phyloP scores from a whole-genome alignment of 2,797 vertebrate genomes.

The Amblyopsis hoosieri region DNA sequence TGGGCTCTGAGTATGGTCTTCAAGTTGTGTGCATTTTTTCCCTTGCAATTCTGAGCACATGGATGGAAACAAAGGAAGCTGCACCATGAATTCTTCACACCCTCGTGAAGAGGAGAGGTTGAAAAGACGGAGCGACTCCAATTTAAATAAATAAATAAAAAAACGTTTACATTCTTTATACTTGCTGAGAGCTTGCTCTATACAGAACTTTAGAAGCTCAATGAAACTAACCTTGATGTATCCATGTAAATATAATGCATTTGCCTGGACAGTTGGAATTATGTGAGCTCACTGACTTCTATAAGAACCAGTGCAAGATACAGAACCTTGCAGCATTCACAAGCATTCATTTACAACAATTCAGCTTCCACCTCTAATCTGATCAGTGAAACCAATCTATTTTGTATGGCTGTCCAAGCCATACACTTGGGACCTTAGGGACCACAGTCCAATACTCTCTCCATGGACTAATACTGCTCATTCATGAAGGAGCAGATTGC shows the following conservation, averaged over 20 bases:
- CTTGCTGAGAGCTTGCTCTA: conserved; percentile 4
- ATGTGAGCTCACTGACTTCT: conserved; percentile 44
- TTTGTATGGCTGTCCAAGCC: conserved; percentile 68
- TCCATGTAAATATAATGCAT: conserved; percentile 29
- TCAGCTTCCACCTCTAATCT: conserved; percentile 63
- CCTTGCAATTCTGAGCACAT: conserved; percentile 57
- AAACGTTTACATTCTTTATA: background rate
- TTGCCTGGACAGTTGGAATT: conserved; percentile 7
- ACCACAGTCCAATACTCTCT: conserved; percentile 32
- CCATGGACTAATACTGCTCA: conserved; percentile 48
- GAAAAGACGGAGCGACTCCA: conserved; percentile 23
- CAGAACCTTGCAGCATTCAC: conserved; percentile 53
- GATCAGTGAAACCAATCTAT: conserved; percentile 78
- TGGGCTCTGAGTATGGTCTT: conserved; percentile 57
- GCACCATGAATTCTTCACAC: conserved; percentile 56
- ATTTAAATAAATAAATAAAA: background rate
- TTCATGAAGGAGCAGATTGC: conserved; percentile 65
- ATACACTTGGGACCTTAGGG: conserved; percentile 38
- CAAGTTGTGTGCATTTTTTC: conserved; percentile 66
- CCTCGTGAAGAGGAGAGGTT: conserved; percentile 47
- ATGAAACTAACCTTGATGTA: conserved; percentile 19
- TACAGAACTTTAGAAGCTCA: conserved; percentile 2
- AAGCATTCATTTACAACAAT: conserved; percentile 65
- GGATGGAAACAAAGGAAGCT: conserved; percentile 53
- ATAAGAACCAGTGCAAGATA: conserved; percentile 41